Evolutionary conservation across 2,113 vertebrate species (phyloP).

Genomic region (Diphyllodes magnificus): DNA sequence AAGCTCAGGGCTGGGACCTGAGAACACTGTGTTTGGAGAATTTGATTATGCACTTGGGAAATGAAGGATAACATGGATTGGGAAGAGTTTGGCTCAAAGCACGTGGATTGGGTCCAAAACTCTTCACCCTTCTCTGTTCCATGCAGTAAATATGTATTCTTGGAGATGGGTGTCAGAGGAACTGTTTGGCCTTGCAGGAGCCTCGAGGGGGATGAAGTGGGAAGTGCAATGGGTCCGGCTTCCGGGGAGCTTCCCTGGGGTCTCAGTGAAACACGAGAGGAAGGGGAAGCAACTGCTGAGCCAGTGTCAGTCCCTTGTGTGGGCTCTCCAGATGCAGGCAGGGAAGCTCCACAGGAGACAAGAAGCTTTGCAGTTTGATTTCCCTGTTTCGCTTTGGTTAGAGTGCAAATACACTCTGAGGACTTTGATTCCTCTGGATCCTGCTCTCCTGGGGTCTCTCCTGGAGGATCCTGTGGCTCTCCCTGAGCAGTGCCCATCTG

Average conservation of each 20-base stretch:
- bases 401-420: not conserved
- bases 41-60: slow-evolving; percentile 20
- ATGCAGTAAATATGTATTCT: not conserved
- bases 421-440: not conserved
- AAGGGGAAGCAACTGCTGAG: not conserved
- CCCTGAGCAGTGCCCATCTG: not conserved
- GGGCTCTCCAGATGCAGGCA: fast-evolving
- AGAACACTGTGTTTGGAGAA: not conserved
- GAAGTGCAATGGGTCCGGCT: not conserved
- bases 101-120: not conserved
- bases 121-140: not conserved
- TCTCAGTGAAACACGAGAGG: not conserved
- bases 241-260: not conserved
- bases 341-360: not conserved
- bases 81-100: slow-evolving; percentile 10
- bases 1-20: slow-evolving; percentile 12
- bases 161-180: not conserved
- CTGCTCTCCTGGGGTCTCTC: not conserved
- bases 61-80: not conserved
- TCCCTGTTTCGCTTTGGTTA: not conserved
- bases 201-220: not conserved
- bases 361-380: not conserved
- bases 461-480: not conserved
- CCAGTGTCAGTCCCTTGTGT: not conserved
- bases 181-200: not conserved